Base-by-base conservation (phyloP, 1,140 invertebrate genomes). In the Meteorus sp. region DNA sequence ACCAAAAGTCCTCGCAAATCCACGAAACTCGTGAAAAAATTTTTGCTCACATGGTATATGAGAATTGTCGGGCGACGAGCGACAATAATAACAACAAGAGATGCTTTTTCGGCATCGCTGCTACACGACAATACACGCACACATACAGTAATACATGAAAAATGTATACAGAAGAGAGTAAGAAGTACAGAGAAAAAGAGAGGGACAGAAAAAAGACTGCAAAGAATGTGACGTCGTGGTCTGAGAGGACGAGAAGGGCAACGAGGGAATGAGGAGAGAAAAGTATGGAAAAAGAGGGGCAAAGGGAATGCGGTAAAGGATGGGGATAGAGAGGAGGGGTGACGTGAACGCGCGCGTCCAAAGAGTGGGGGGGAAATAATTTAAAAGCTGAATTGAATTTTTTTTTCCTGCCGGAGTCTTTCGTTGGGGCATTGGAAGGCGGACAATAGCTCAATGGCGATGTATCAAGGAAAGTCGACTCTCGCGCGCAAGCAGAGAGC, bases 371-470 rank as follows among this genome's bases (percentile, higher is more conserved):
- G 19, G 17, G 45, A 29, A 80, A 80, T 78, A 78, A 78, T 78
- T 78, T 79, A 79, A 79, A 80, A 80, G 77, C 77, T 78, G 78
- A 80, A 80, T 80, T 79, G 78, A 79, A 80, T 80, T 79, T 80
- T 80, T 75, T 65, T 77, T 77, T 75, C 72, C 76, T 75, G 75
- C 72, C 73, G 67, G 73, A 77, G 74, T 78, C 75, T 77, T 79
- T 78, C 76, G 74, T 79, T 76, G 74, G 72, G 73, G 74, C 73
- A 78, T 79, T 77, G 76, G 77, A 70, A 76, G 67, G 75, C 75
- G 78, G 75, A 80, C 78, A 80, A 80, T 79, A 71, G 76, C 70
- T 79, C 75, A 80, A 80, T 79, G 72, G 75, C 75, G 76, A 79
- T 80, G 77, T 79, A 80, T 80, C 78, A 79, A 80, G 75, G 78